Conservation (phyloP, 2,113 vertebrate genomes). For the Mohoua ochrocephala region DNA sequence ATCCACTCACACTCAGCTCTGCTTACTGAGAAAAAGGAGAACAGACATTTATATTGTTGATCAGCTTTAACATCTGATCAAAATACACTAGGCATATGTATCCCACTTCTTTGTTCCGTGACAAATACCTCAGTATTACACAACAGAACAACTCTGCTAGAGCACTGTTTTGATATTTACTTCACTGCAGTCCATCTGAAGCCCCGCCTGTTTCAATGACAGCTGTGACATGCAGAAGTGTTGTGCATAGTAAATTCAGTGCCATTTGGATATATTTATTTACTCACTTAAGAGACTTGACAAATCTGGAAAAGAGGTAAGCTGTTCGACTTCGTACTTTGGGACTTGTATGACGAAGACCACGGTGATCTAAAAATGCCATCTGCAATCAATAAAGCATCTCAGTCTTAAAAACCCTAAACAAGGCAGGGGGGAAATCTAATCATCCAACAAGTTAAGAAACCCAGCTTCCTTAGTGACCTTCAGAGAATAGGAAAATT, state of each 20-base stretch:
- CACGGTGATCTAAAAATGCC: constrained; percentile 96
- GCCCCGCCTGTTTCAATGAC: background rate
- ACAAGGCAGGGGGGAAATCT: background rate
- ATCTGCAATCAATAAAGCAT: constrained; percentile 76
- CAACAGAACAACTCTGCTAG: background rate
- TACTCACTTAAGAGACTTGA: constrained; percentile 96
- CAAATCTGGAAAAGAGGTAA: constrained; percentile 95
- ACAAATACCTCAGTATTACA: background rate
- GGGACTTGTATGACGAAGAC: constrained; percentile 89
- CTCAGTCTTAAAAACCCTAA: background rate
- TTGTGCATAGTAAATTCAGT: background rate
- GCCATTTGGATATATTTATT: background rate
- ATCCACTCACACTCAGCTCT: background rate
- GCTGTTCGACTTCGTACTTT: constrained; percentile 95
- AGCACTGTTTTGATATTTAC: background rate
- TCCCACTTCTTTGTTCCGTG: background rate
- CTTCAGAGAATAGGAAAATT: background rate
- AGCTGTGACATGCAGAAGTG: background rate
- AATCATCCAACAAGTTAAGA: background rate
- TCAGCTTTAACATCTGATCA: background rate
- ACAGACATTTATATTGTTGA: background rate
- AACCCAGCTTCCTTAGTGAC: background rate
- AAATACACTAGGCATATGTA: background rate
- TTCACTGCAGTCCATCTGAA: background rate
- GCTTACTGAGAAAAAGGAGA: background rate